Conservation (phyloP, 2,113 vertebrate species). For the Calidris pygmaea region DNA sequence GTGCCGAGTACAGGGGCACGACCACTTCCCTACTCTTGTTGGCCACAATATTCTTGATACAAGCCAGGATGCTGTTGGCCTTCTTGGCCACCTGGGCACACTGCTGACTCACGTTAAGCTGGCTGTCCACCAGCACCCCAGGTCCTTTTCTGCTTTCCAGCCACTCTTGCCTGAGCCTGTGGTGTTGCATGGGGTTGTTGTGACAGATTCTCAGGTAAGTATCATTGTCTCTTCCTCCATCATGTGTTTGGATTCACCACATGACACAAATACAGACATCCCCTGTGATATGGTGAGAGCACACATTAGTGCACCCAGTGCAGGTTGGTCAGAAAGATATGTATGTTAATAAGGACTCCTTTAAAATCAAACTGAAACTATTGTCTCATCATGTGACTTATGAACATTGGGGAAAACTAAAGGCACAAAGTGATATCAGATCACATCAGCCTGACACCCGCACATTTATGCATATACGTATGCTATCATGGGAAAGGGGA, state of each 20-base stretch:
- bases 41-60: no score
- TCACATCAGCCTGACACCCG: background rate
- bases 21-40: no score
- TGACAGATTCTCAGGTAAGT: no score
- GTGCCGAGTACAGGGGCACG: no score
- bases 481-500: background rate
- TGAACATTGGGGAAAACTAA: background rate
- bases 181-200: no score
- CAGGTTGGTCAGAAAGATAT: background rate
- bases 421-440: background rate
- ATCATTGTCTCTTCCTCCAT: background rate
- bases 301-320: fast-evolving
- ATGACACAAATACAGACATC: background rate
- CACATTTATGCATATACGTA: fast-evolving
- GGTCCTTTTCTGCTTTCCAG: no score
- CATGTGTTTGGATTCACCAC: background rate
- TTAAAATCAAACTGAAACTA: background rate
- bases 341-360: background rate
- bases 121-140: no score
- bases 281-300: background rate
- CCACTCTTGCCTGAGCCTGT: no score
- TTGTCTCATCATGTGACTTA: background rate
- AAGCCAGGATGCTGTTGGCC: no score
- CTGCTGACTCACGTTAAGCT: no score
- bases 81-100: no score